Evolutionary conservation across 2,888 invertebrate species (phyloP).

Genomic region (Drosophila meridionalis): DNA sequence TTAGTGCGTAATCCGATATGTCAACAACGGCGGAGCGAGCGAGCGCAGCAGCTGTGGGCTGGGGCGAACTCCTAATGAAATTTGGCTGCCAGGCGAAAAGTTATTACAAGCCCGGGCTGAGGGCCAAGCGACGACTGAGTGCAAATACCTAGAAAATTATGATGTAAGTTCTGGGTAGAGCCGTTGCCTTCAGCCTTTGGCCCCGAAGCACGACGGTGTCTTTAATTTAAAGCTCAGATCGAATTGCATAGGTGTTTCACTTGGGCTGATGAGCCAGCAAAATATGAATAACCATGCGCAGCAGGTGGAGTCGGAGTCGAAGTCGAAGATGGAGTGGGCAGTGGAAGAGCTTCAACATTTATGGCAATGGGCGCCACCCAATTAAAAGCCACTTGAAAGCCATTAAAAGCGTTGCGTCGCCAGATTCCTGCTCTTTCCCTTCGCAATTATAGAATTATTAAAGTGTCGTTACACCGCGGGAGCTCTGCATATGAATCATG

Average conservation of each 20-base stretch:
- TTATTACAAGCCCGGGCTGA: conserved; percentile 24
- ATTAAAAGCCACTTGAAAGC: conserved; percentile 75
- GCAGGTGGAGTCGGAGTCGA: conserved; percentile 35
- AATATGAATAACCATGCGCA: conserved; percentile 65
- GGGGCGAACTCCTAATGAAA: conserved; percentile 54
- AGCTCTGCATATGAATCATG: conserved; percentile 68
- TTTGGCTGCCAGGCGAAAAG: conserved; percentile 54
- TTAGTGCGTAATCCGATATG: conserved; percentile 84
- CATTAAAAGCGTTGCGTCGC: conserved; percentile 62
- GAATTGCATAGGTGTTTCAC: conserved; percentile 19
- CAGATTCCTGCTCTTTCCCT: conserved; percentile 25
- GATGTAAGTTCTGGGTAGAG: conserved; percentile 52
- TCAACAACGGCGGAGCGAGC: conserved; percentile 63
- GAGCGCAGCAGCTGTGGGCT: conserved; percentile 1
- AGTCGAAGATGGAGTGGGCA: neutral
- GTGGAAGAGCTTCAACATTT: conserved; percentile 31
- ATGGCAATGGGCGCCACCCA: conserved; percentile 73
- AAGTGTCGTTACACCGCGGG: conserved; percentile 73
- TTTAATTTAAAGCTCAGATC: conserved; percentile 28
- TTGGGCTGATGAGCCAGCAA: conserved; percentile 21
- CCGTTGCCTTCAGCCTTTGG: conserved; percentile 19
- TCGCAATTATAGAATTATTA: conserved; percentile 81
- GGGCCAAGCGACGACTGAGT: conserved; percentile 14
- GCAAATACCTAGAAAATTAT: conserved; percentile 70
- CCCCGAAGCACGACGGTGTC: neutral